phyloP scores from a whole-genome alignment of 2,113 vertebrate genomes.

The Oryctolagus cuniculus region DNA sequence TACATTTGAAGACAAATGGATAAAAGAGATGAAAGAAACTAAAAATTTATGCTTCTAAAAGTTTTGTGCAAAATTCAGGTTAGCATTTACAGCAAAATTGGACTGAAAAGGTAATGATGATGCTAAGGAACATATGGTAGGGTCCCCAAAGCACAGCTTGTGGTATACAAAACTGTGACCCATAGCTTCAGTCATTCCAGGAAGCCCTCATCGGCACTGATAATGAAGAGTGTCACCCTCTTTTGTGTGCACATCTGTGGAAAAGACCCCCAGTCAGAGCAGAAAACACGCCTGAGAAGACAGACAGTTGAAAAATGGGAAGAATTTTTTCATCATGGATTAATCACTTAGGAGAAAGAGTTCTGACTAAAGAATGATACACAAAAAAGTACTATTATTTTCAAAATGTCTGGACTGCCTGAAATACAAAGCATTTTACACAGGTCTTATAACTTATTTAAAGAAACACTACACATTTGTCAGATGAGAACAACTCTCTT shows the following conservation, averaged over 20 bases:
- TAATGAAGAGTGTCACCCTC: not conserved
- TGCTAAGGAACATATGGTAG: not conserved
- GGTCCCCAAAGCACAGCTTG: not conserved
- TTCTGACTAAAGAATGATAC: not conserved
- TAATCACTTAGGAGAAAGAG: not conserved
- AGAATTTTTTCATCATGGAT: not conserved
- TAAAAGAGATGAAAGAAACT: not conserved
- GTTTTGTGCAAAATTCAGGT: not conserved
- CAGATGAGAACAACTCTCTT: not conserved
- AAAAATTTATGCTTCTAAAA: not conserved
- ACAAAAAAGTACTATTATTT: not conserved
- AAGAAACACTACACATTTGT: not conserved
- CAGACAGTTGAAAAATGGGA: not conserved
- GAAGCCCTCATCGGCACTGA: not conserved
- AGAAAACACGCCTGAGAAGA: not conserved
- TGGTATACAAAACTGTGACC: not conserved
- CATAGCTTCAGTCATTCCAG: not conserved
- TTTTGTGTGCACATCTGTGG: not conserved
- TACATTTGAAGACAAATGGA: not conserved
- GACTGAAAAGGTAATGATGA: not conserved
- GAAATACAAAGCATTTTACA: conserved; percentile 9
- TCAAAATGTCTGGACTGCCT: not conserved
- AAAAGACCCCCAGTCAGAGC: not conserved
- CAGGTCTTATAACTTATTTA: not conserved
- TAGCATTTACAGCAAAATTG: not conserved